phyloP scores from a whole-genome alignment of 2,888 invertebrate species.

The Hydraecia micacea region DNA sequence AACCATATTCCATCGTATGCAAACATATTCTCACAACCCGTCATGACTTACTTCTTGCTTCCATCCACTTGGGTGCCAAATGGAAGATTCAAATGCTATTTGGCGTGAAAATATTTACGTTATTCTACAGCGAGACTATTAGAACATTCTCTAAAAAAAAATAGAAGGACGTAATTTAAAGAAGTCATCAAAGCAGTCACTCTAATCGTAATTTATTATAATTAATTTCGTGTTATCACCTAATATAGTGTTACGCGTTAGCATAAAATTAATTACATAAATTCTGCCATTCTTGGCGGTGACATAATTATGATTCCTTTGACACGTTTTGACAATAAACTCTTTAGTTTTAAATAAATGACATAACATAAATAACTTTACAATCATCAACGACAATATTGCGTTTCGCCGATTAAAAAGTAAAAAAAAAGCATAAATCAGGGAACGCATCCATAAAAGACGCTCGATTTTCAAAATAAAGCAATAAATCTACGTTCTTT shows the following conservation, averaged over 20 bases:
- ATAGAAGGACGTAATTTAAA: slow-evolving; percentile 5
- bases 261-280: slow-evolving; percentile 39
- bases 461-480: slow-evolving; percentile 65
- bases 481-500: slow-evolving; percentile 68
- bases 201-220: slow-evolving; percentile 50
- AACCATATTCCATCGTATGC: slow-evolving; percentile 23
- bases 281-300: slow-evolving; percentile 21
- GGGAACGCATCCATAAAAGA: slow-evolving; percentile 62
- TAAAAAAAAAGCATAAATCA: slow-evolving; percentile 65
- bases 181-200: slow-evolving; percentile 25
- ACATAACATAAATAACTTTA: slow-evolving; percentile 22
- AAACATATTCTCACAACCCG: slow-evolving; percentile 44
- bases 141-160: background rate
- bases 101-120: slow-evolving; percentile 50
- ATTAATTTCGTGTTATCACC: slow-evolving; percentile 42
- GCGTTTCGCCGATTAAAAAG: slow-evolving; percentile 45
- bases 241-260: slow-evolving; percentile 35
- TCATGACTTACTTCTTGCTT: slow-evolving; percentile 27
- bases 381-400: slow-evolving; percentile 41
- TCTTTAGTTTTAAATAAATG: slow-evolving; percentile 21
- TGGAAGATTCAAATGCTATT: slow-evolving; percentile 51
- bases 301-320: slow-evolving; percentile 51
- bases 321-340: slow-evolving; percentile 38
- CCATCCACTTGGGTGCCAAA: slow-evolving; percentile 48
- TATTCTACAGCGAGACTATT: slow-evolving; percentile 17